These are phyloP conservation scores for Sphinx pinastri DNA, from an alignment of 2,888 invertebrate species.

Conservation along the genomic window DNA sequence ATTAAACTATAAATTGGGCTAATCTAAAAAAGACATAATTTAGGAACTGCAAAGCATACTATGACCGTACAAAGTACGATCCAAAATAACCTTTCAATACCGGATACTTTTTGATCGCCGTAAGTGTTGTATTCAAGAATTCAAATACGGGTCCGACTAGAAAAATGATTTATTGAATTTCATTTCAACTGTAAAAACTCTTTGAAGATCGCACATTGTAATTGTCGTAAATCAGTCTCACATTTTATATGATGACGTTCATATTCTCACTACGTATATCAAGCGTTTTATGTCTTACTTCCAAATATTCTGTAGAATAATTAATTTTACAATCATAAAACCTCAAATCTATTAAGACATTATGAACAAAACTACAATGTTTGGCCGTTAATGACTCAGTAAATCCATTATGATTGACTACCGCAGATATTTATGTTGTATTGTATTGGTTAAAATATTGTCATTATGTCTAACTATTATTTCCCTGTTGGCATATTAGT, in stretches of 20 bases:
- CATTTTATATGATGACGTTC: conserved; percentile 12
- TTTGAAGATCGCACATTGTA: conserved; percentile 12
- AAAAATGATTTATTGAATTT: neutral
- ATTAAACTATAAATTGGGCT: no score
- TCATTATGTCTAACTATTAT: no score
- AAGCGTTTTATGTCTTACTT: neutral
- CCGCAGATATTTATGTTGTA: no score
- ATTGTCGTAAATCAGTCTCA: conserved; percentile 28
- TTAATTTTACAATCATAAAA: neutral
- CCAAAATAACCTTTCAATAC: no score
- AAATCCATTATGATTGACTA: neutral
- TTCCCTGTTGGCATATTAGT: no score
- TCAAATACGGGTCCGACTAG: neutral
- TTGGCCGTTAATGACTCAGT: neutral
- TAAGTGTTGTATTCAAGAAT: no score
- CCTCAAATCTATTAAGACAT: neutral
- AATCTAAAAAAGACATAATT: no score
- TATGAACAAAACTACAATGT: neutral
- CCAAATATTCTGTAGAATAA: neutral
- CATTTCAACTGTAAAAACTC: neutral
- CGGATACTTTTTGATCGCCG: no score
- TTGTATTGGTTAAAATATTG: no score
- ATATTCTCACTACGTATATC: neutral
- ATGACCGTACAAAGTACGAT: no score
- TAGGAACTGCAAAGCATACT: no score